A percentile compares a stretch with the other conserved stretches of the same genome.
These are phyloP conservation scores for Musca vetustissima DNA, from an alignment of 1,140 invertebrate genomes.

Conservation along the genomic window DNA sequence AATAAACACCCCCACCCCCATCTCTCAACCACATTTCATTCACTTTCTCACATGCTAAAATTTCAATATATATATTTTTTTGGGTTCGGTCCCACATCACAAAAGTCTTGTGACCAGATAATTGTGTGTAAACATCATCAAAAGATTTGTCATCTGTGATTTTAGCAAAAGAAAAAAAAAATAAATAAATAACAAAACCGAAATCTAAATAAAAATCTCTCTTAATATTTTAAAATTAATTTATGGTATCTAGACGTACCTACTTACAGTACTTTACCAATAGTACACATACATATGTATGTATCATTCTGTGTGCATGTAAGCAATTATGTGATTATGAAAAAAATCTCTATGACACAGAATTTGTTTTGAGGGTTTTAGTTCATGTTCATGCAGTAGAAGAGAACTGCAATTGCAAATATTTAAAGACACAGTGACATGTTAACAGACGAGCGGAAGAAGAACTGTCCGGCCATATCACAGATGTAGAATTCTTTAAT, in stretches of 20 bases:
- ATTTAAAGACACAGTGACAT: background rate
- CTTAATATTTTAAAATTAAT: conserved; percentile 12
- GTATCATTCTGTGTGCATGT: no score
- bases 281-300: no score
- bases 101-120: no score
- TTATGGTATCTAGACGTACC: background rate
- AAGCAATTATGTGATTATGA: no score
- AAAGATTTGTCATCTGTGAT: conserved; percentile 19
- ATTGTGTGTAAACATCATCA: background rate
- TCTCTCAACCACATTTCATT: no score
- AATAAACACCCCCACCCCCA: no score
- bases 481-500: conserved; percentile 14
- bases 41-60: no score
- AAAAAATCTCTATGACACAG: no score
- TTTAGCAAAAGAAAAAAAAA: background rate
- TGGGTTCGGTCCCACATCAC: no score
- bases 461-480: background rate
- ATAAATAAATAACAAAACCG: no score
- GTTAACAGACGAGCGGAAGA: background rate
- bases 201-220: background rate
- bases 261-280: no score
- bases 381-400: background rate
- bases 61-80: no score
- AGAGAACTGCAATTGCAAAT: background rate
- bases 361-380: background rate